Conservation (phyloP, 2,113 vertebrate genomes). For the Anguilla rostrata region DNA sequence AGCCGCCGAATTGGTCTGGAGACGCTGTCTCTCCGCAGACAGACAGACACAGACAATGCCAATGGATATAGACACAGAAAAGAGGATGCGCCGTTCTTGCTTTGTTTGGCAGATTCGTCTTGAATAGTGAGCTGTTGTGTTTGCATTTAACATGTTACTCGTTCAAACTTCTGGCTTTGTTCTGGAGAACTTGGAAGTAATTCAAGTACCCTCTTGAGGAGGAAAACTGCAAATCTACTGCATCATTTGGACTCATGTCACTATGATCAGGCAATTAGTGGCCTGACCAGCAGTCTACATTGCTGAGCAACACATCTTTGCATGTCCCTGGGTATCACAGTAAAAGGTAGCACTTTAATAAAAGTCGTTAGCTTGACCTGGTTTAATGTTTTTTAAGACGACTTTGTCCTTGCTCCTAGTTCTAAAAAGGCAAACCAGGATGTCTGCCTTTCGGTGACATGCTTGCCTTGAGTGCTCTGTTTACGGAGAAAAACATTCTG, state of each 20-base stretch:
- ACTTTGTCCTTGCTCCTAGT: not conserved
- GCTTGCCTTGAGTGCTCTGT: not conserved
- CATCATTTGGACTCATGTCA: not conserved
- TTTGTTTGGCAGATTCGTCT: not conserved
- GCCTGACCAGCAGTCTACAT: not conserved
- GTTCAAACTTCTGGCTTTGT: not conserved
- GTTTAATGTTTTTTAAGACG: not conserved
- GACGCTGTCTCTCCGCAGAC: not conserved
- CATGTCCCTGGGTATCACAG: not conserved
- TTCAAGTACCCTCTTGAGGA: not conserved
- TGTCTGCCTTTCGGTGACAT: not conserved
- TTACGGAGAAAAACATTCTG: not conserved
- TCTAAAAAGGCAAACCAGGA: not conserved
- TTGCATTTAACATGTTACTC: not conserved
- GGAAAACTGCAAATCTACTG: not conserved
- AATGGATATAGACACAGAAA: not conserved
- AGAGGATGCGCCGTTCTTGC: not conserved
- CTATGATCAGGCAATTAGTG: not conserved
- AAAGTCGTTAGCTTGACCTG: not conserved
- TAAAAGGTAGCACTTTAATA: not conserved
- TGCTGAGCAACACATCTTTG: not conserved
- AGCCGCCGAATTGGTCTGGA: not conserved
- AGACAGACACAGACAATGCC: not conserved
- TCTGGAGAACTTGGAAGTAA: not conserved
- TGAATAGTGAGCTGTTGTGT: not conserved